Base-by-base conservation (phyloP, 2,113 vertebrate genomes). In the Conger conger region DNA sequence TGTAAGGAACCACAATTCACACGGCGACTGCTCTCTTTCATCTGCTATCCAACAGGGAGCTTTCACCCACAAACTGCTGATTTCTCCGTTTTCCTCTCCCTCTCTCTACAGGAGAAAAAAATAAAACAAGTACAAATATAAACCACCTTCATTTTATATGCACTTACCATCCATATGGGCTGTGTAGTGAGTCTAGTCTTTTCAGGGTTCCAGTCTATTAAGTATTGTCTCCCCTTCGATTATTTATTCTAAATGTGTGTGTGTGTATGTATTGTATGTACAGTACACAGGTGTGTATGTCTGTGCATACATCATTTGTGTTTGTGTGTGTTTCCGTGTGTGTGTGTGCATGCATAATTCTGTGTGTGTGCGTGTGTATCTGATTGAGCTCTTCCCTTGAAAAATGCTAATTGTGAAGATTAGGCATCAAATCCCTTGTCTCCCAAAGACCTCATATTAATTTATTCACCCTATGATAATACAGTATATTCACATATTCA, bases 11-110 rank as follows among this genome's bases (percentile, higher is more conserved):
- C 76, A 38, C 76, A 78, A 77, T 77, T 1, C 35, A 36, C 30
- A 9, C 6, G 76, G 17, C 37, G 36, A 18, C 76, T 78, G 76
- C 76, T 38, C 35, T 33, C 33, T 78, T 78, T 78, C 76, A 78
- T 78, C 76, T 20, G 76, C 20, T 78, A 18, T 78, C 76, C 76
- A 78, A 36, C 76, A 23, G 76, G 76, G 76, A 78, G 16, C 37
- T 38, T 78, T 78, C 76, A 38, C 73, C 15, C 76, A 78, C 18
- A 27, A 20, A 30, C 27, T 16, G 35, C 76, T 37, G 76, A 20
- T 37, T 16, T 38, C 36, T 35, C 37, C 18, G 11, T 78, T 76
- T 76, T 17, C 23, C 27, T 23, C 68, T 33, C 9, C n/a, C 68
- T 73, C 8, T 13, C 68, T 73, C 68, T 0, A 1, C 27, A 11